Base-by-base conservation (phyloP, 2,888 invertebrate genomes). In the Papilio gigon region DNA sequence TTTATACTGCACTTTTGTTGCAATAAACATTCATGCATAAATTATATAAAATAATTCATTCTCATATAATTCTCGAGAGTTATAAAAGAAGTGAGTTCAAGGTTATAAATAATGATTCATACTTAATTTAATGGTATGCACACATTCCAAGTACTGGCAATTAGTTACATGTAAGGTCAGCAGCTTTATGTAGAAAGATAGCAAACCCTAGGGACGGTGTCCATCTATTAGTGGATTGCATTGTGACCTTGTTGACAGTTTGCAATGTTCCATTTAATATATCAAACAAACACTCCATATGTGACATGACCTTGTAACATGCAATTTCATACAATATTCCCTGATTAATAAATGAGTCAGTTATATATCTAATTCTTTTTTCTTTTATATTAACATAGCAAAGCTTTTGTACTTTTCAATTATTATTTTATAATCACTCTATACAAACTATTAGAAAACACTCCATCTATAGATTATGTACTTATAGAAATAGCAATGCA, bases 171-270 rank as follows among this genome's bases (percentile, higher is more conserved):
- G 14, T 33, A 33, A 30, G 59, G 42, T 60, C 17, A 65, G 50
- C 37, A 64, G 50, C 20, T 35, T 22, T 14, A 60, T 44, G 63
- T 67, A 61, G 64, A 68, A 68, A 65, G 65, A 68, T 68, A 68
- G 58, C 42, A 65, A 17, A 30, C 70, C 58, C 70, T 62, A 65
- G 65, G 62, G 62, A 68, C 68, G 20, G 42, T 62, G 22, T 12
- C 42, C 47, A 59, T 60, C 61, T 70, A 72, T 72, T 72, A 70
- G 71, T 71, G 70, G 70, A 73, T 73, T 71, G 72, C 71, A 70
- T 58, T 60, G 37, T 67, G 69, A 72, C 73, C 71, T 73, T 70
- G 73, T 53, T 66, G 68, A 63, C 56, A 44, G 44, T 22, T 42
- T 62, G 62, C 44, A 62, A 4, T 42, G 17, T 14, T n/a, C 44